Evolutionary conservation across 2,113 vertebrate genomes (phyloP), one percentile per base, ranked within the genome.

Genomic region (Tympanuchus pallidicinctus): DNA sequence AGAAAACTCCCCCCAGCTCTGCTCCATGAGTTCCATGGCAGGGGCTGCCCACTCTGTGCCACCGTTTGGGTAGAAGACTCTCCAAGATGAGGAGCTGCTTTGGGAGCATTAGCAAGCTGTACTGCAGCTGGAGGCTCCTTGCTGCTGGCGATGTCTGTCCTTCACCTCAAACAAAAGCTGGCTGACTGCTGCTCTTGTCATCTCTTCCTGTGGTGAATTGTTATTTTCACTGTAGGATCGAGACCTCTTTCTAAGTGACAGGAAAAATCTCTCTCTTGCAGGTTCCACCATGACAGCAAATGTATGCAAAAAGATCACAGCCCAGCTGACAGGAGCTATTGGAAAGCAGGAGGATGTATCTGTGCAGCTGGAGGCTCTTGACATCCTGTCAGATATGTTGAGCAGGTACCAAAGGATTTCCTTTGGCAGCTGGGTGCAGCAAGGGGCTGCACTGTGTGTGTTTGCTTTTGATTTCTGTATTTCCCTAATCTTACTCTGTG

Each of bases 331-430:
- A 8, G 98, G 98, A 57, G 99, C 99, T 38, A 97, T 99, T 80
- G 98, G 98, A 71, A 99, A 99, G 96, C 98, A 99, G 78, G 98
- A 99, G 20, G 99, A 99, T 11, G 98, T 99, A 54, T 98, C 99
- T 0, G 97, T 99, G 54, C 99, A 99, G 96, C 86, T 99, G 70
- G 99, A 99, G 95, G 99, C 99, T n/a, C 97, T 99, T 94, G 99
- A 99, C 97, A 99, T 99, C 95, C 97, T 99, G 93, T 98, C 98
- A 3, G 99, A 99, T 95, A 99, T 99, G 98, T 97, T 99, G 95
- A 99, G 98, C 98, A 99, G 99, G 99, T 99, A 96, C 57, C 47
- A 28, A 42, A 34, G 64, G 59, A 69, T 78, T 89, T 86, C 30
- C 19, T 85, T 70, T 67, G 72, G 73, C 78, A 88, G 77, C 40